Evolutionary conservation across 2,797 vertebrate species (phyloP), one percentile per base, ranked within the genome.

Genomic region (Esox masquinongy): DNA sequence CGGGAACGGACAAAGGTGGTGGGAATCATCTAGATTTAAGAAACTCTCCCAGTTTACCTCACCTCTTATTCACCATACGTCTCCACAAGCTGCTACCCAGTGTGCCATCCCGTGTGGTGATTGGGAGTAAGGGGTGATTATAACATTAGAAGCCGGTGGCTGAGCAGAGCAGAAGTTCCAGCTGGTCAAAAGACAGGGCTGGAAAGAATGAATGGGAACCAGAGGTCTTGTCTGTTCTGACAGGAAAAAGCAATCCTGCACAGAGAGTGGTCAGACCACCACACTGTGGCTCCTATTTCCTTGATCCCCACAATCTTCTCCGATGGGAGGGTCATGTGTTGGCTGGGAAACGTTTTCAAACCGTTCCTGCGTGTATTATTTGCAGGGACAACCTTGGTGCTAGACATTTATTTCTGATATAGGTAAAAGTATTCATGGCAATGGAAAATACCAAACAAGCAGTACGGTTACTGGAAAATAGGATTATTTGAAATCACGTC

Each of bases 121-220:
- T 81, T 89, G 53, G 75, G 43, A 80, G 74, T 77, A 80, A 47
- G 43, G 76, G 80, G 77, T 82, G 86, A 94, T 95, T 94, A 94
- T 88, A 82, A 89, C 89, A 93, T 94, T 93, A 94, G 78, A 77
- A 82, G 83, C 84, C 87, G 87, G 75, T 91, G 89, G 86, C 80
- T 94, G 93, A 90, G 87, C 92, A 90, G 86, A 82, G 77, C 92
- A 90, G 85, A 82, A 77, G 88, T 88, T 85, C 29, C 49, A 72
- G 87, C 86, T 88, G 89, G 86, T 83, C 80, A 83, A 86, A 75
- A 68, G 26, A 64, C 69, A 43, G 36, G 11, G 68, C 8, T 31
- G 26, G 56, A 24, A 14, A 79, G 79, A 66, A 79, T 70, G 81
- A 88, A 86, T 78, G 72, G 82, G 75, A 22, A 74, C 79, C 75